Conservation (phyloP, 2,888 invertebrate genomes). For the Cybosia mesomella region DNA sequence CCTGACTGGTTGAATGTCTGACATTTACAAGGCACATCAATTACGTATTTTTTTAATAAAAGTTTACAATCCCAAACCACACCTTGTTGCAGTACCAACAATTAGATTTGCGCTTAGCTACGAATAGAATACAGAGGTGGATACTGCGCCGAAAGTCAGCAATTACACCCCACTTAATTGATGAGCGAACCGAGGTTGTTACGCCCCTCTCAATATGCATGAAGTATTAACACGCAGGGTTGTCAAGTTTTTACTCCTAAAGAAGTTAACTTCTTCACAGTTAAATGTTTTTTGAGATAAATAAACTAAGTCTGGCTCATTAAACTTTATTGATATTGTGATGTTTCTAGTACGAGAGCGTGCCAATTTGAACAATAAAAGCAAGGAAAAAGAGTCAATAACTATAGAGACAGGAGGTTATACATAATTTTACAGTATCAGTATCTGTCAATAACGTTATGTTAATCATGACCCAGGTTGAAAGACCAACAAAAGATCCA, state of each 20-base stretch:
- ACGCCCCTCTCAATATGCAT: conserved; percentile 61
- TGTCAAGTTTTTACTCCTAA: conserved; percentile 18
- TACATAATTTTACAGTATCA: too few relatives aligned
- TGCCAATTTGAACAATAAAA: neutral
- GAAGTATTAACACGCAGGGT: conserved; percentile 50
- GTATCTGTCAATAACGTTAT: too few relatives aligned
- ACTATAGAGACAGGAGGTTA: too few relatives aligned
- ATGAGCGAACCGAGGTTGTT: conserved; percentile 53
- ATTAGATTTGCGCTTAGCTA: conserved; percentile 29
- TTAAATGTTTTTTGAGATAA: neutral
- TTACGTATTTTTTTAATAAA: neutral
- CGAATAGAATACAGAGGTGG: conserved; percentile 26
- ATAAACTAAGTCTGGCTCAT: neutral
- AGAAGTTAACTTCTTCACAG: neutral
- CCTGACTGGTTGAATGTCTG: too few relatives aligned
- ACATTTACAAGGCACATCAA: too few relatives aligned
- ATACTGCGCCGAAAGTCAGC: conserved; percentile 58
- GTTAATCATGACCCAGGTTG: too few relatives aligned
- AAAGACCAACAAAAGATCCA: too few relatives aligned
- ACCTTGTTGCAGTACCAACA: conserved; percentile 15
- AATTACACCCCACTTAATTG: conserved; percentile 67
- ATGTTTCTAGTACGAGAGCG: neutral
- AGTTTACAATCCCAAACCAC: neutral
- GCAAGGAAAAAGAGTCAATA: neutral
- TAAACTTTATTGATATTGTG: neutral